Evolutionary conservation across 2,888 invertebrate species (phyloP), one percentile per base, ranked within the genome.

Genomic region (Metallyticus violacea): DNA sequence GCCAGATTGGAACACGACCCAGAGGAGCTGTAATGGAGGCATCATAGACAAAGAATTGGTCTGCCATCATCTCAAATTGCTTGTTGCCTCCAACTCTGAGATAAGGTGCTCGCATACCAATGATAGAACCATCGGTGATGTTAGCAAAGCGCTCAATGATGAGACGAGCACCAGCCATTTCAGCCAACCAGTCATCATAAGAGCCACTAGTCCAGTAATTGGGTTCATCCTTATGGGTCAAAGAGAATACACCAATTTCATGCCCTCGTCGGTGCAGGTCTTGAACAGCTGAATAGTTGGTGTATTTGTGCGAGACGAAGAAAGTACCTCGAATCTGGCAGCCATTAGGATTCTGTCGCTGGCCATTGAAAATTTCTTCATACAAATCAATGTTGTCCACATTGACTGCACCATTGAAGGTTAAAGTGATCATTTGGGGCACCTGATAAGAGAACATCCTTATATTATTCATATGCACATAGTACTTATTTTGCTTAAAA

Each of bases 61-160:
- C 97, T 86, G 96, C 95, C 98, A 99, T 98, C 98, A 98, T 98
- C 92, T 97, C 97, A 91, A 98, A 99, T 93, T 98, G 98, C 90
- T 96, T 97, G 93, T 98, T 97, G 88, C 98, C 98, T 88, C 98
- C 98, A 0, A 98, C 97, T 85, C 98, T 94, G 85, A 98, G 93
- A 91, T 97, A 98, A 5, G 98, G 98, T 1, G 98, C 97, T 78
- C 98, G 95, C 89, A 97, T 93, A 25, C 97, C 97, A 89, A 97
- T 97, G 89, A 98, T 97, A 6, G 97, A 97, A 79, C 97, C 97
- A 91, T 98, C 98, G 85, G 97, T 97, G 89, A 98, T 97, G 92
- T 98, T 98, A 86, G 97, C 96, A 91, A 97, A 98, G 89, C 97
- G 94, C 92, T 97, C 97, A 89, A 96, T 93, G 90, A 98, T 97